Conservation (phyloP, 1,140 invertebrate genomes). For the Lasioglossum baleicum region DNA sequence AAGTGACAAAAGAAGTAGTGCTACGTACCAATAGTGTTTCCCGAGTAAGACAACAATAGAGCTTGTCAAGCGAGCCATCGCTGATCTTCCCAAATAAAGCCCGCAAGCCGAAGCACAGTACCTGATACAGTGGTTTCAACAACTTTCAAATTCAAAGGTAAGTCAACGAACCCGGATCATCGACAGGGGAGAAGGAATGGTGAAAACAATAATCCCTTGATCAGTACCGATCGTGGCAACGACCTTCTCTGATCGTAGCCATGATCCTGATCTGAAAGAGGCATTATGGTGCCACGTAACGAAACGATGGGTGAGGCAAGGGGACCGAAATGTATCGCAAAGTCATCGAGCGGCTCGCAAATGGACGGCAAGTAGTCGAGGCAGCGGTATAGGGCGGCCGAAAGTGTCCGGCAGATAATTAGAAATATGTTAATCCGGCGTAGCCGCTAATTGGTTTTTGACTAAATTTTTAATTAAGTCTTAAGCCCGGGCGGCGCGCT, state of each 20-base stretch:
- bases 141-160: constrained; percentile 6
- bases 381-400: constrained; percentile 57
- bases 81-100: too few species aligned
- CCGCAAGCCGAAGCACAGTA: too few species aligned
- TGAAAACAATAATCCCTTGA: constrained; percentile 1
- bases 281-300: constrained; percentile 7
- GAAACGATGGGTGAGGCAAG: not conserved
- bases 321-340: constrained; percentile 45
- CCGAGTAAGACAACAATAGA: too few species aligned
- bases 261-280: constrained; percentile 29
- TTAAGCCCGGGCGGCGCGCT: constrained; percentile 72
- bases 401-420: constrained; percentile 74
- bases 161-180: constrained; percentile 24
- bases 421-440: constrained; percentile 76
- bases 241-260: not conserved
- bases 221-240: not conserved
- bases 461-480: constrained; percentile 78
- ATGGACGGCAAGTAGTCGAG: constrained; percentile 50
- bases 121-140: too few species aligned
- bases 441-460: constrained; percentile 75
- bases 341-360: constrained; percentile 56
- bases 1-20: too few species aligned
- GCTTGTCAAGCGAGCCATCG: too few species aligned
- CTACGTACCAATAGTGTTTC: too few species aligned
- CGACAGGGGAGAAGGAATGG: not conserved